Evolutionary conservation across 1,140 invertebrate species (phyloP), one percentile per base, ranked within the genome.

Genomic region (Ladona fulva): DNA sequence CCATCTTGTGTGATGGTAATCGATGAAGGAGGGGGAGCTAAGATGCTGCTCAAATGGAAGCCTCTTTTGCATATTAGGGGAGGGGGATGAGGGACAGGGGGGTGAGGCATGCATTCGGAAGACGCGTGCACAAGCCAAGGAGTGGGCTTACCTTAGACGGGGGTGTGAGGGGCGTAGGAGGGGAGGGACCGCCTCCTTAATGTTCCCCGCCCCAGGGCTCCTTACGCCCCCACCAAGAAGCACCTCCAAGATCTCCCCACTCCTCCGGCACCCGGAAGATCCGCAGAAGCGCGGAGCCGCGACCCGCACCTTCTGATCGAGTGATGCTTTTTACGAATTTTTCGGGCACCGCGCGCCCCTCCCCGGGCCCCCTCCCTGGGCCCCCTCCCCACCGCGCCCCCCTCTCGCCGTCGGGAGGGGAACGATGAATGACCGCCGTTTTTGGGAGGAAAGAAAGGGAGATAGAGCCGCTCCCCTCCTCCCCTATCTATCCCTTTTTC

Each of bases 311-410:
- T 66, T 66, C 52, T 19, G 52, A 66, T 66, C 52, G 12, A 66
- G 52, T 66, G 52, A 66, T 66, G 52, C 52, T 66, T 66, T 66
- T 66, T 66, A 66, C 52, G n/a, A 12, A 66, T 66, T 66, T 66
- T 66, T 66, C 14, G 44, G 44, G 44, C 10, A 19, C 44, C n/a
- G n/a, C n/a, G 1, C 29, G 8, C 29, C 29, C 29, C 29, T 37
- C 29, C n/a, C 29, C 3, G 29, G 29, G 29, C 29, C 29, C 29
- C n/a, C n/a, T n/a, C n/a, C n/a, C n/a, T n/a, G n/a, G n/a, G n/a
- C n/a, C n/a, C n/a, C n/a, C n/a, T n/a, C n/a, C n/a, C n/a, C n/a
- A n/a, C n/a, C n/a, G n/a, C n/a, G n/a, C n/a, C n/a, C n/a, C n/a
- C n/a, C n/a, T n/a, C n/a, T n/a, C n/a, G n/a, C n/a, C n/a, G n/a